phyloP scores from a whole-genome alignment of 1,140 invertebrate species.

The Sycophila sp. region DNA sequence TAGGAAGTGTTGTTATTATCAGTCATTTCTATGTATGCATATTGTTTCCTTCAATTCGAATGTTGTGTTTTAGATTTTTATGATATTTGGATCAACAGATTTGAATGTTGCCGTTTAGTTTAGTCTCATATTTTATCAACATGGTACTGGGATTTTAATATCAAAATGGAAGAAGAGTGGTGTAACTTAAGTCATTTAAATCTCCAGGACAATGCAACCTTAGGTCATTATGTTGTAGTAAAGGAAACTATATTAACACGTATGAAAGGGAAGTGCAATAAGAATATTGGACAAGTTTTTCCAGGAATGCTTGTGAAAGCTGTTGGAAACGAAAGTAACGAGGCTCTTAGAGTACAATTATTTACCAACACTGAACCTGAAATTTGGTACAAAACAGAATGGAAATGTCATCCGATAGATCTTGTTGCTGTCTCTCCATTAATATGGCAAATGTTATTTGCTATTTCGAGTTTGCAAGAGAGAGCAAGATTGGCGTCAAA shows the following conservation, averaged over 20 bases:
- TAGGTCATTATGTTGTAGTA: constrained; percentile 48
- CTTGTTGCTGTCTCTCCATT: constrained; percentile 53
- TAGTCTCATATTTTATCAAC: too few species aligned
- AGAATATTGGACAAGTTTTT: constrained; percentile 46
- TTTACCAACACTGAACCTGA: constrained; percentile 37
- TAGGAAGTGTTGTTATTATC: too few species aligned
- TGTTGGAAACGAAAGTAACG: constrained; percentile 43
- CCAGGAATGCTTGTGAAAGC: constrained; percentile 54
- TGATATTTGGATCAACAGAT: too few species aligned
- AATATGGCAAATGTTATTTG: constrained; percentile 66
- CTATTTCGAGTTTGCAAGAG: constrained; percentile 63
- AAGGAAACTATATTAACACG: constrained; percentile 48
- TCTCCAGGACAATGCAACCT: constrained; percentile 10
- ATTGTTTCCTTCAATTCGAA: too few species aligned
- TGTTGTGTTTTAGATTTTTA: too few species aligned
- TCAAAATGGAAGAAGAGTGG: constrained; percentile 28
- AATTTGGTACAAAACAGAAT: constrained; percentile 55
- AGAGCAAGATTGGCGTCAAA: constrained; percentile 65
- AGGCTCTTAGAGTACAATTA: constrained; percentile 45
- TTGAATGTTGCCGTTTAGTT: too few species aligned
- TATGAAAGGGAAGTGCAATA: constrained; percentile 47
- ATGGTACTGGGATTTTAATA: too few species aligned
- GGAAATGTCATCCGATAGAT: constrained; percentile 53
- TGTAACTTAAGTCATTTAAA: not conserved
- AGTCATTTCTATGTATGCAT: too few species aligned